phyloP scores from a whole-genome alignment of 92 coral and sea anemone genomes.

The Zoanthus gigantus region DNA sequence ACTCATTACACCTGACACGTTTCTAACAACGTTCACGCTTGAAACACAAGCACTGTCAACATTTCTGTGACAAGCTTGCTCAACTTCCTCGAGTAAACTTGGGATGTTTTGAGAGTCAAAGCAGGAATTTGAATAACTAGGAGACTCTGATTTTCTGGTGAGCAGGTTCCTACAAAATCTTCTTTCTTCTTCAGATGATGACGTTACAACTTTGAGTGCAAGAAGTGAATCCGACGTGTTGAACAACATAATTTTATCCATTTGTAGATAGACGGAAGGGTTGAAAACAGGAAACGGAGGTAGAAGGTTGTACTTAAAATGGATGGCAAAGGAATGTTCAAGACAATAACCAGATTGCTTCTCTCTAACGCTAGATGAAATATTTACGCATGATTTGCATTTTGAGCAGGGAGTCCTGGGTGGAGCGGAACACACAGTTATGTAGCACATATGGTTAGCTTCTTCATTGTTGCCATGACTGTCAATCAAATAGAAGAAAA shows the following conservation, averaged over 20 bases:
- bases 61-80: background rate
- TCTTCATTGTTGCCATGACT: constrained; percentile 54
- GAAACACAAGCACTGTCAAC: background rate
- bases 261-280: constrained; percentile 73
- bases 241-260: constrained; percentile 73
- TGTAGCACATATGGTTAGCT: constrained; percentile 75
- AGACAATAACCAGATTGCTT: constrained; percentile 39
- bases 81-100: background rate
- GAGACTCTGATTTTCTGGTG: background rate
- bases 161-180: background rate
- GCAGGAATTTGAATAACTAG: background rate
- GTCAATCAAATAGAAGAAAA: background rate
- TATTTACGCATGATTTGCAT: constrained; percentile 34
- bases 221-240: constrained; percentile 86
- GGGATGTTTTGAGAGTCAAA: background rate
- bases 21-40: background rate
- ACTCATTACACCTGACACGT: background rate
- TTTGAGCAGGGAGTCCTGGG: constrained; percentile 62
- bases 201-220: constrained; percentile 68
- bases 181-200: constrained; percentile 8
- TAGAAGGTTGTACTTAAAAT: constrained; percentile 79
- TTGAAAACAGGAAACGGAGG: constrained; percentile 88
- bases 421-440: constrained; percentile 83
- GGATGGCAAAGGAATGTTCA: constrained; percentile 75
- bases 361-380: constrained; percentile 8